Percentiles rank a stretch among this genome's conserved stretches.
These are phyloP conservation scores for Rotaria sp. DNA, from an alignment of 2,888 invertebrate genomes.

Conservation along the genomic window DNA sequence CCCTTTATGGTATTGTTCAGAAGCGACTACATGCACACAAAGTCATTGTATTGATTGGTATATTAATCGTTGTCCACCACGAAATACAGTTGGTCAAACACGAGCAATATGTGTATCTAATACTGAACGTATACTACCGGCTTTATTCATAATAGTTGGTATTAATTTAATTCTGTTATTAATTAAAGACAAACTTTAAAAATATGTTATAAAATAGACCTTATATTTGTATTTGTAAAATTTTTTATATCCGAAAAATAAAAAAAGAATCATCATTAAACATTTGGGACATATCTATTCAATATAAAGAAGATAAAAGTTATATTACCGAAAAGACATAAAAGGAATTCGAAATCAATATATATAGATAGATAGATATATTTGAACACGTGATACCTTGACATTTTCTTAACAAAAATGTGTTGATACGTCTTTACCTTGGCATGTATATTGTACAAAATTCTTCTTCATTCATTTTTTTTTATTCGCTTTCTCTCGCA, in stretches of 20 bases:
- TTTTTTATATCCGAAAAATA: not conserved
- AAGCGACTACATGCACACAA: not conserved
- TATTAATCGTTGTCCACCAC: not conserved
- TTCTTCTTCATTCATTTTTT: not conserved
- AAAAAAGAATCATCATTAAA: not conserved
- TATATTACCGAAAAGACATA: not conserved
- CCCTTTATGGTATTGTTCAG: not conserved
- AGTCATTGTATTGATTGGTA: not conserved
- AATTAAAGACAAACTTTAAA: not conserved
- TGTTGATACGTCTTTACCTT: not conserved
- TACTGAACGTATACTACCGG: not conserved
- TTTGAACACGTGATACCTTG: constrained; percentile 6
- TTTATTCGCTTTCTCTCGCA: not conserved
- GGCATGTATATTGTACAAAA: not conserved
- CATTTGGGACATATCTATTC: too few species aligned
- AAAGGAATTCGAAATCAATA: not conserved
- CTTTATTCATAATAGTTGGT: not conserved
- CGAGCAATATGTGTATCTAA: not conserved
- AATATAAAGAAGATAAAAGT: too few species aligned
- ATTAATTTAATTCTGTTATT: not conserved
- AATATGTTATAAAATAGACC: not conserved
- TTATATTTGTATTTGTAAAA: not conserved
- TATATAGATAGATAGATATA: not conserved
- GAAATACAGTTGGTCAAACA: not conserved
- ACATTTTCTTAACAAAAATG: not conserved